Conservation (phyloP, 2,797 vertebrate genomes). For the Dermochelys coriacea region DNA sequence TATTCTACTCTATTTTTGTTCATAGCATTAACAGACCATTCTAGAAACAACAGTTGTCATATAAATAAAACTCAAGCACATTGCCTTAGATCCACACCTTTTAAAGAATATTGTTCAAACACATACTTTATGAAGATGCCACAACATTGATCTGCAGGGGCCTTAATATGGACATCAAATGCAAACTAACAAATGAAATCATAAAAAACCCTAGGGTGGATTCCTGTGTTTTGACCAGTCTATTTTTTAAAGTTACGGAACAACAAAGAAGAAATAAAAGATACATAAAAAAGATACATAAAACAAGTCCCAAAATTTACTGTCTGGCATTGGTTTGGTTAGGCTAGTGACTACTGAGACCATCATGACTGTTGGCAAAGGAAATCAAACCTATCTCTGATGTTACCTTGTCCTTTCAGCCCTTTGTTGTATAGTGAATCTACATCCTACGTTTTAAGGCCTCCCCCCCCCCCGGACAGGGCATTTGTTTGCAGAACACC, state of each 20-base stretch:
- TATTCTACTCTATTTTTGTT: not conserved
- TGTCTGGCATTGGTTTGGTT: not conserved
- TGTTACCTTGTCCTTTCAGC: not conserved
- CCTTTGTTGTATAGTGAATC: not conserved
- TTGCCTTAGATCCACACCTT: not conserved
- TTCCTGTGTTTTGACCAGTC: not conserved
- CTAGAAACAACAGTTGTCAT: not conserved
- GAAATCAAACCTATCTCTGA: not conserved
- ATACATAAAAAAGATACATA: not conserved
- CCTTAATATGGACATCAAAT: not conserved
- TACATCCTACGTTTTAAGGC: not conserved
- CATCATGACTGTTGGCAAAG: not conserved
- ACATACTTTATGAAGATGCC: not conserved
- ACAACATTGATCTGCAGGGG: not conserved
- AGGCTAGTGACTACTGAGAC: not conserved
- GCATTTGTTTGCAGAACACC: rapidly evolving
- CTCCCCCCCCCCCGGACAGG: not conserved
- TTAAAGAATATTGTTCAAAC: not conserved
- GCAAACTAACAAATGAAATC: not conserved
- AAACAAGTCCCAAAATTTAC: rapidly evolving
- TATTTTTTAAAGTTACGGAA: not conserved
- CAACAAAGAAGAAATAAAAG: not conserved
- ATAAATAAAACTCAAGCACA: not conserved
- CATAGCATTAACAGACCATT: not conserved
- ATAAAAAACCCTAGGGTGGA: not conserved